These are phyloP conservation scores for Sebastes nivosus DNA, from an alignment of 2,797 vertebrate species.

Conservation along the genomic window DNA sequence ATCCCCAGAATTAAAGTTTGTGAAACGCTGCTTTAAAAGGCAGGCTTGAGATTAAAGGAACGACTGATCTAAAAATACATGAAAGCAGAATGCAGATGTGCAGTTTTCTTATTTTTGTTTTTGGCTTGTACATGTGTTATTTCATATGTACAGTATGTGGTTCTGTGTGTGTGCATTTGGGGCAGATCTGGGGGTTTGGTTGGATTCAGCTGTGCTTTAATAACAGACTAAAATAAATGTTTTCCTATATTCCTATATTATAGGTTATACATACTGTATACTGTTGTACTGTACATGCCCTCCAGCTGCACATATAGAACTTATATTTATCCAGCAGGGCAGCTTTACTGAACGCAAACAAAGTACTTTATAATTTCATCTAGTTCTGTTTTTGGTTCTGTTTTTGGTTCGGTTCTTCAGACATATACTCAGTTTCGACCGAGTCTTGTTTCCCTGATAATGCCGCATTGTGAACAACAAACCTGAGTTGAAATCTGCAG, in stretches of 20 bases:
- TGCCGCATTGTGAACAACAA: too few species aligned
- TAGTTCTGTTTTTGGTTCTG: too few species aligned
- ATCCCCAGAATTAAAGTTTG: too few species aligned
- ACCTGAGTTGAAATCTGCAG: too few species aligned
- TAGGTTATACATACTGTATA: neutral
- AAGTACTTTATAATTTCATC: too few species aligned
- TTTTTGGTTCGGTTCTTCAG: too few species aligned
- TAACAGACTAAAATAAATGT: neutral
- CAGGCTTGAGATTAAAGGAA: neutral
- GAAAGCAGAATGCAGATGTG: neutral
- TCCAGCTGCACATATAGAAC: neutral
- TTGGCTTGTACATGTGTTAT: too few species aligned
- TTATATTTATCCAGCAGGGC: too few species aligned
- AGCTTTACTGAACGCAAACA: too few species aligned
- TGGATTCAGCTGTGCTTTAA: neutral
- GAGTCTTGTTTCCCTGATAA: too few species aligned
- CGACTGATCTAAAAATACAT: neutral
- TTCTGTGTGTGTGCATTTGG: neutral
- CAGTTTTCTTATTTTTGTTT: neutral
- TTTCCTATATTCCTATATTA: neutral
- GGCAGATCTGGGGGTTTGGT: neutral
- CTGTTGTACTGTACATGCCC: neutral
- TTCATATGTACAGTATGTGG: neutral
- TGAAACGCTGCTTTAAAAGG: too few species aligned
- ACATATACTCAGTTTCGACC: too few species aligned